Base-by-base conservation (phyloP, 2,113 vertebrate species). In the Irena cyanogastra region DNA sequence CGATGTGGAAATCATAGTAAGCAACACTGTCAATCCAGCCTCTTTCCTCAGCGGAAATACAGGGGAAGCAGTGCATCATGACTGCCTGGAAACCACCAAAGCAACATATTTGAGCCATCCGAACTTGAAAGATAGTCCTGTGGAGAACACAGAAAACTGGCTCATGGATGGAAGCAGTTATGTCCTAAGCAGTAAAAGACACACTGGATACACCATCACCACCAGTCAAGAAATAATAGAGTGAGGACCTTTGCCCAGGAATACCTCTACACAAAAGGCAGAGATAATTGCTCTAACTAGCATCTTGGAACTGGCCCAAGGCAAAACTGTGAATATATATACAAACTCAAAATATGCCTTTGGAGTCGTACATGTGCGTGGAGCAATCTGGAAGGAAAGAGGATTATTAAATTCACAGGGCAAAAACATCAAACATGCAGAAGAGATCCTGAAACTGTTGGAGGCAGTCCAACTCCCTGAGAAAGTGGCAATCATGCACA, bases 181-280 rank as follows among this genome's bases (percentile, higher is more conserved):
- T 28, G 59, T 39, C 30, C 42, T 14, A 42, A 42, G 42, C 12
- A 41, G 41, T 9, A 33, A 63, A 26, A 20, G 57, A 41, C 35
- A 45, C 3, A 3, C 28, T 33, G 13, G 10, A 11, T 50, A 26
- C 1, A 0, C 23, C 18, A 4, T 33, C 12, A 41, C 18, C 30
- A 52, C 35, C 23, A n/a, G 37, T 2, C 10, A 16, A 20, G 18
- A 52, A 26, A 41, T n/a, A 22, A 78, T 30, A 64, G 35, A 56
- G 31, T 53, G 15, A 23, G 24, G 39, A 33, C 26, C 9, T 45
- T 28, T 54, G 20, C 60, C 49, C 13, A 44, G n/a, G 13, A 11
- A 15, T 10, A 35, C 16, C 19, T 54, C 33, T 27, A 18, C 39
- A 45, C 61, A 54, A 24, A 79, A 44, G 20, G 31, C 39, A 18